These are phyloP conservation scores for Macrochelys suwanniensis DNA, from an alignment of 2,797 vertebrate genomes.

Conservation along the genomic window DNA sequence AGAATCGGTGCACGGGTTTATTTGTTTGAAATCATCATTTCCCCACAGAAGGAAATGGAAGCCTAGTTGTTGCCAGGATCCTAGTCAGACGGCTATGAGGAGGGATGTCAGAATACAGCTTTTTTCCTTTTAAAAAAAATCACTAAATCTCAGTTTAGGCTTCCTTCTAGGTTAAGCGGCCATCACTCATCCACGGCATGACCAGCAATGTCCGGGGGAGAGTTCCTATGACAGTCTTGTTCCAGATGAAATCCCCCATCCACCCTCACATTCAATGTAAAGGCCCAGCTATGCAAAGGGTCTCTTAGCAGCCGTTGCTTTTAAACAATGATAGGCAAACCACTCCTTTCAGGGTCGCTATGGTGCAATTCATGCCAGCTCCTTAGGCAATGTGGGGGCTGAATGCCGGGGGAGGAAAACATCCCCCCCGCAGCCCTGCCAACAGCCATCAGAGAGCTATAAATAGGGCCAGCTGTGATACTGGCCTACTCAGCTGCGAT, in stretches of 20 bases:
- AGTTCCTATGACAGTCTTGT: not conserved
- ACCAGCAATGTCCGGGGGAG: not conserved
- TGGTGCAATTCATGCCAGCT: not conserved
- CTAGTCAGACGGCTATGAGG: rapidly evolving
- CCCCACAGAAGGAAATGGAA: not conserved
- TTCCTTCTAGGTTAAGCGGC: not conserved
- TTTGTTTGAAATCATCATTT: rapidly evolving
- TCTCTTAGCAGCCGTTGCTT: not conserved
- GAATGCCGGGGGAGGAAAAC: too few species aligned
- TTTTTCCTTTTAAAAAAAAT: not conserved
- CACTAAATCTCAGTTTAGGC: not conserved
- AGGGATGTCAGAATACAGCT: not conserved
- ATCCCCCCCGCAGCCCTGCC: too few species aligned
- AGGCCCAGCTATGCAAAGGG: not conserved
- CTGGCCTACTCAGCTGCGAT: too few species aligned
- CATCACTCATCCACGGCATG: too few species aligned
- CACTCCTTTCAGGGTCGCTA: too few species aligned
- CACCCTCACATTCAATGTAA: too few species aligned
- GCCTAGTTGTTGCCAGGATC: not conserved
- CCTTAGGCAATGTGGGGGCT: too few species aligned
- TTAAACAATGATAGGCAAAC: too few species aligned
- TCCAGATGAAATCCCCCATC: not conserved
- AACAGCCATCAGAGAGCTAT: too few species aligned
- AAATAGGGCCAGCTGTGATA: too few species aligned
- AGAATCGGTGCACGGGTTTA: not conserved